Evolutionary conservation across 2,797 vertebrate species (phyloP).

Genomic region (Manis crassicaudata): DNA sequence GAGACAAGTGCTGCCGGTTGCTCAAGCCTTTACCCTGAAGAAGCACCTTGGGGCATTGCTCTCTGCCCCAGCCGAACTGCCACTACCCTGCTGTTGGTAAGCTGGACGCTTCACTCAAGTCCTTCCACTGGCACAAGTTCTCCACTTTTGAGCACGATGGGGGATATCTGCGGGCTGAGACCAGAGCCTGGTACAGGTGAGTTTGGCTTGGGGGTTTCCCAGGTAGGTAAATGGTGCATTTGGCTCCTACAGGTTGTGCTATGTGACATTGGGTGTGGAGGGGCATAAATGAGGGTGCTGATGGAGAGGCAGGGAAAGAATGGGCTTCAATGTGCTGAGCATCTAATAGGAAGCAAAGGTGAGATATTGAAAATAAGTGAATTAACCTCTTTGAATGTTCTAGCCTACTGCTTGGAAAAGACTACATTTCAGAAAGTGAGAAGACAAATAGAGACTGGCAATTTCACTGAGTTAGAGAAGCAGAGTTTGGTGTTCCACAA

Average conservation of each 20-base stretch:
- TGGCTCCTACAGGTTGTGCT: rapidly evolving
- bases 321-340: not conserved
- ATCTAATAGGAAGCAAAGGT: not conserved
- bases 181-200: not conserved
- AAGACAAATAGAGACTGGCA: not conserved
- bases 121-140: not conserved
- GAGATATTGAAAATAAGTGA: not conserved
- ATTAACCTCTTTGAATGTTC: not conserved
- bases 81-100: rapidly evolving
- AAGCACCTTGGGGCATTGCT: not conserved
- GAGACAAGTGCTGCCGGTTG: no score
- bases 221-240: not conserved
- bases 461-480: not conserved
- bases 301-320: not conserved
- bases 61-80: not conserved
- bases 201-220: no score
- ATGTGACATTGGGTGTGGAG: not conserved
- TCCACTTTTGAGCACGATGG: not conserved
- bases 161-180: not conserved
- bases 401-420: not conserved
- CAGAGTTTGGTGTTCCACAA: not conserved
- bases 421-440: not conserved
- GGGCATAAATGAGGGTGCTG: not conserved
- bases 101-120: not conserved
- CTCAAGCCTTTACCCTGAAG: not conserved